Base-by-base conservation (phyloP, 2,113 vertebrate genomes). In the Ceratotherium simum region DNA sequence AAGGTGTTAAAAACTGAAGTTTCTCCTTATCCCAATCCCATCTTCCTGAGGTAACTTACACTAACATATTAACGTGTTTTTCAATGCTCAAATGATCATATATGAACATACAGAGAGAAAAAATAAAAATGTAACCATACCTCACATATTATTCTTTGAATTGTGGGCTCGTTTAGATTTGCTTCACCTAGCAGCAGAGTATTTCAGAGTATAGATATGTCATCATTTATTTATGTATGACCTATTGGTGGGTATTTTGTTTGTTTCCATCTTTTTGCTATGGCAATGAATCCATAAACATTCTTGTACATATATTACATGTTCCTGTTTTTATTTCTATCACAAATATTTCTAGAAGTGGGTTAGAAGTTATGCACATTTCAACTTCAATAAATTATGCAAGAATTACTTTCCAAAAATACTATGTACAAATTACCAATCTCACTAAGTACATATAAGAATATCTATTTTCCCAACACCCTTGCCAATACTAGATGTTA, bases 301-400 rank as follows among this genome's bases (percentile, higher is more conserved):
- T 29, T 91, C 23, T 79, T 56, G 10, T 18, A 69, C 16, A 46
- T 8, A 48, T 62, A 39, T 81, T 90, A 39, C 6, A 46, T 46
- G 76, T 12, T 31, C 11, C 29, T 91, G 29, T 46, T 80, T 70
- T 92, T 60, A 54, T 96, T 94, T 82, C 25, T 31, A 69, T 54
- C 46, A 60, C 46, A 78, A 56, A 27, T 83, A 83, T 62, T 79
- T 87, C 27, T 90, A 46, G 20, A 97, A 93, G 29, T 83, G 5
- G 33, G 2, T 93, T 91, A 64, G 21, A 83, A 88, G 23, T 83
- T 64, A 64, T 16, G 36, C 18, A 83, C 23, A 56, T 60, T 87
- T 92, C 36, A 91, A 79, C 80, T 95, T 79, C 79, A 83, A 83
- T 91, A 79, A 84, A 82, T 48, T 79, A 14, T 39, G 5, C 13